Evolutionary conservation across 2,113 vertebrate genomes (phyloP).

Genomic region (Mustela nigripes): DNA sequence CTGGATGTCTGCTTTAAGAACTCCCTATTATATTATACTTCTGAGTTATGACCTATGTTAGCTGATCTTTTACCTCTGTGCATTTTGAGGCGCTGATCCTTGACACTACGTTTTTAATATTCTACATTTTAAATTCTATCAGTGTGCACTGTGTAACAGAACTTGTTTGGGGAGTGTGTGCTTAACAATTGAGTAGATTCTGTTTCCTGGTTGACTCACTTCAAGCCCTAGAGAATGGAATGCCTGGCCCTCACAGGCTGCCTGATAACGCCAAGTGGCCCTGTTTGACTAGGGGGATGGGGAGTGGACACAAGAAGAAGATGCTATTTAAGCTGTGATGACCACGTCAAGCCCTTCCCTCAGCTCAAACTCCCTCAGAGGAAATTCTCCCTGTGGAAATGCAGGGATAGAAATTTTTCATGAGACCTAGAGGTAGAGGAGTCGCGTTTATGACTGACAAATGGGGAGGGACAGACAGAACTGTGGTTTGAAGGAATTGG

Average conservation of each 20-base stretch:
- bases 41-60: neutral
- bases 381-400: neutral
- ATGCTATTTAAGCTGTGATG: neutral
- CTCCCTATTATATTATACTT: neutral
- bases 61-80: neutral
- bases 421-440: neutral
- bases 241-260: neutral
- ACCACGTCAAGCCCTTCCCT: neutral
- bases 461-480: neutral
- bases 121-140: slow-evolving; percentile 46
- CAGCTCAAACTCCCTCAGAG: neutral
- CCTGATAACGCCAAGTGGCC: neutral
- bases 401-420: neutral
- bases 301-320: neutral
- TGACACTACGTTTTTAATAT: neutral
- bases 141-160: neutral
- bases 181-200: slow-evolving; percentile 13
- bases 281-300: neutral
- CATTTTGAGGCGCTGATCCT: slow-evolving; percentile 36
- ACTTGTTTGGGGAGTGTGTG: slow-evolving; percentile 40
- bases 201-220: slow-evolving; percentile 62
- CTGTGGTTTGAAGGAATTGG: neutral
- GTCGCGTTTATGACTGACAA: neutral
- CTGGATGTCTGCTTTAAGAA: slow-evolving; percentile 24
- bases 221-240: neutral